Evolutionary conservation across 2,888 invertebrate genomes (phyloP).

Genomic region (Sceliomorpha sp.): DNA sequence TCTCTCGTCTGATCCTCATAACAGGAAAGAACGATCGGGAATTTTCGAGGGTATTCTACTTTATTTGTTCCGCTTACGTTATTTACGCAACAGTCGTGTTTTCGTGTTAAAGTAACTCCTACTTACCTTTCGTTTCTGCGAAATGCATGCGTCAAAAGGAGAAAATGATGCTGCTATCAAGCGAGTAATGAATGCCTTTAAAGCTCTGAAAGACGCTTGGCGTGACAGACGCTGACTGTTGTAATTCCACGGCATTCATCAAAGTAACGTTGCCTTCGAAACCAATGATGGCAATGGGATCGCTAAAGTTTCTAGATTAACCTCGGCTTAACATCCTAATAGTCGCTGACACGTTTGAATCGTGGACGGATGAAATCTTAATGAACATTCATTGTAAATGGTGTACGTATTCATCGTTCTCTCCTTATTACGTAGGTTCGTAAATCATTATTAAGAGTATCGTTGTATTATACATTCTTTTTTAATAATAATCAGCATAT

Average conservation of each 20-base stretch:
- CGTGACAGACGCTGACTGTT: slow-evolving; percentile 4
- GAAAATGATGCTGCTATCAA: slow-evolving; percentile 4
- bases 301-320: slow-evolving; percentile 6
- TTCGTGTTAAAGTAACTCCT: slow-evolving; percentile 3
- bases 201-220: neutral
- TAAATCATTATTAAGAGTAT: too few relatives aligned
- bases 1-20: neutral
- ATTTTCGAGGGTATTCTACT: too few relatives aligned
- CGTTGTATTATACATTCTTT: too few relatives aligned
- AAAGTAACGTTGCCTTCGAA: neutral
- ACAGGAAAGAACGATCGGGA: too few relatives aligned
- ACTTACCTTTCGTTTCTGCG: neutral
- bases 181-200: slow-evolving; percentile 2
- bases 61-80: too few relatives aligned
- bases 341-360: slow-evolving; percentile 2
- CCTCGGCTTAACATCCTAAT: neutral
- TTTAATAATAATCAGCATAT: too few relatives aligned
- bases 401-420: too few relatives aligned
- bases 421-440: too few relatives aligned
- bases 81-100: neutral
- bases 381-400: too few relatives aligned
- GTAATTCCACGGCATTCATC: slow-evolving; percentile 7
- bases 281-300: slow-evolving; percentile 5
- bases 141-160: neutral
- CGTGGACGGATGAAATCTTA: too few relatives aligned